These are phyloP conservation scores for Apodemus sylvaticus DNA, from an alignment of 2,113 vertebrate genomes.

Conservation along the genomic window DNA sequence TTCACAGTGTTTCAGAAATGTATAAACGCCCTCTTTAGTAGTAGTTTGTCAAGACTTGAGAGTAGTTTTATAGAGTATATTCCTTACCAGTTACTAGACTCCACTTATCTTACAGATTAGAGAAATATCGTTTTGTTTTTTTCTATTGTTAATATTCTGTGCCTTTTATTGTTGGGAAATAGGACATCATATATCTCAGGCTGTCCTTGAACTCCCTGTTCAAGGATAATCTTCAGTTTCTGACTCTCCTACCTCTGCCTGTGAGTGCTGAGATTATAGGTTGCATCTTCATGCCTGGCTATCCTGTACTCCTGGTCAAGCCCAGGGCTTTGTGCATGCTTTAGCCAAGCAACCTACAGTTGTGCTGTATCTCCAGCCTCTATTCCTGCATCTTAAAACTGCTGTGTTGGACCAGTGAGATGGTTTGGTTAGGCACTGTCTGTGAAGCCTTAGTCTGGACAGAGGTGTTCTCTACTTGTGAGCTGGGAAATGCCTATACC, in stretches of 20 bases:
- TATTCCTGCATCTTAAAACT: background rate
- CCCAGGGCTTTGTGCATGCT: background rate
- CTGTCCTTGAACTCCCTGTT: background rate
- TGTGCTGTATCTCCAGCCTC: background rate
- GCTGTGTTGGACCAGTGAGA: background rate
- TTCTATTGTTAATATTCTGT: background rate
- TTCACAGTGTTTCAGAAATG: slow-evolving; percentile 21
- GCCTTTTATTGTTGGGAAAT: background rate
- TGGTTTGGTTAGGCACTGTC: too few relatives aligned
- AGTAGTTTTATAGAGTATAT: too few relatives aligned
- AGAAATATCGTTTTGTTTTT: too few relatives aligned
- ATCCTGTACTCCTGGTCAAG: background rate
- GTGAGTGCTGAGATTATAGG: too few relatives aligned
- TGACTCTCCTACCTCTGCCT: background rate
- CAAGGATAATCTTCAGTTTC: background rate
- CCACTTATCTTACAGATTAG: too few relatives aligned
- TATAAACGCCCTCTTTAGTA: too few relatives aligned
- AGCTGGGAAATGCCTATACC: too few relatives aligned
- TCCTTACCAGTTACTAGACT: too few relatives aligned
- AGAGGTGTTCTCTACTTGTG: too few relatives aligned
- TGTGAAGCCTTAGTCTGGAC: too few relatives aligned
- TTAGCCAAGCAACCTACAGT: background rate
- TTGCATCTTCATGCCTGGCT: background rate
- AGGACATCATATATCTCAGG: background rate
- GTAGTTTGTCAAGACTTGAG: too few relatives aligned